Conservation (phyloP, 2,113 vertebrate genomes). For the Plotosus lineatus region DNA sequence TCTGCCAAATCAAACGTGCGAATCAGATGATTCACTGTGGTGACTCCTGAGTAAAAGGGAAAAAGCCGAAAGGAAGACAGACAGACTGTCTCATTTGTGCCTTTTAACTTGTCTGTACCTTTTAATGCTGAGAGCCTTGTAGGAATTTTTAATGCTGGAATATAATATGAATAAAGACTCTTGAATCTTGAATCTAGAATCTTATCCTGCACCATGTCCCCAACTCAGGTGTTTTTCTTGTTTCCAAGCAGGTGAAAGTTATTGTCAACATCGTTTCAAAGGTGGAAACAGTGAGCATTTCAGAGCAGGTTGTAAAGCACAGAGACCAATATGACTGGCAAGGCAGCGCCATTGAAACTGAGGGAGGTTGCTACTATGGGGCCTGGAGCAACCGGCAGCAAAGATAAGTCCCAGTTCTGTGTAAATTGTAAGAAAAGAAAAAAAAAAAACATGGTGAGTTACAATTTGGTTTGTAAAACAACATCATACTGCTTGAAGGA, state of each 20-base stretch:
- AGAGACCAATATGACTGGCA: neutral
- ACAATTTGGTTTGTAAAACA: neutral
- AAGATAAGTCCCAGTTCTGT: neutral
- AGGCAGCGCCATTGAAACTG: slow-evolving; percentile 41
- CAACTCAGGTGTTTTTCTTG: slow-evolving; percentile 26
- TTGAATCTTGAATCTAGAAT: too few species aligned
- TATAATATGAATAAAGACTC: too few species aligned
- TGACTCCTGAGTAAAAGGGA: too few species aligned
- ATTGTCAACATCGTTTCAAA: slow-evolving; percentile 33
- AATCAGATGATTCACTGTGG: too few species aligned
- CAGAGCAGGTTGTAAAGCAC: slow-evolving; percentile 28
- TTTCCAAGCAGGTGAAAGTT: neutral
- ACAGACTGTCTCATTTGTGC: too few species aligned
- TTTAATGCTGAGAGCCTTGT: too few species aligned
- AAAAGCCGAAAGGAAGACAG: too few species aligned
- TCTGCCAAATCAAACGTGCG: too few species aligned
- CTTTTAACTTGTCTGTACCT: too few species aligned
- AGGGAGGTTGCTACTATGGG: slow-evolving; percentile 21
- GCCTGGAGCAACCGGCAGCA: slow-evolving; percentile 22
- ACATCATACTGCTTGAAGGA: neutral
- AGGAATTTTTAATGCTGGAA: too few species aligned
- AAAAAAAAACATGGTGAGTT: neutral
- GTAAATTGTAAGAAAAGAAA: too few species aligned
- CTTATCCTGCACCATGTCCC: neutral
- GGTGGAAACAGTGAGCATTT: slow-evolving; percentile 46